These are phyloP conservation scores for Thamnophis sirtalis DNA, from an alignment of 2,113 vertebrate genomes.

Conservation along the genomic window DNA sequence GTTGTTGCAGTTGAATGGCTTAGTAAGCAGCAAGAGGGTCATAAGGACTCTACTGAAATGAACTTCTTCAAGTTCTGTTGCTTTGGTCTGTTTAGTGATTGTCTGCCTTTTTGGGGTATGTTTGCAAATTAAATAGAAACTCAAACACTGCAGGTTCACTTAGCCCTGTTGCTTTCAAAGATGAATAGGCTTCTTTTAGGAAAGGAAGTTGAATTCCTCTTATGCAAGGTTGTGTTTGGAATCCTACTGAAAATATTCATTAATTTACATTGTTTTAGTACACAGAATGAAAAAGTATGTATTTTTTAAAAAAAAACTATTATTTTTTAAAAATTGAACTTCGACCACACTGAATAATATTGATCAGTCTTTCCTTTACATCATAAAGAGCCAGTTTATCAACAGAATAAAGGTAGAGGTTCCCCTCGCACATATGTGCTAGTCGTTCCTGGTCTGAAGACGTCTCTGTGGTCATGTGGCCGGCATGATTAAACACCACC, in stretches of 20 bases:
- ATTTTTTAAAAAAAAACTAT: neutral
- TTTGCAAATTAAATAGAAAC: slow-evolving; percentile 52
- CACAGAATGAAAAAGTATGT: neutral
- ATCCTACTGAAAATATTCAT: neutral
- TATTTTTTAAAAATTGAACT: neutral
- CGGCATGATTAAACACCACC: no score
- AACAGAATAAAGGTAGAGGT: neutral
- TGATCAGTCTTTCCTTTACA: neutral
- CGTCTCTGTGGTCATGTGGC: no score
- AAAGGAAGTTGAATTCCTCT: neutral
- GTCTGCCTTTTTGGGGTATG: slow-evolving; percentile 52
- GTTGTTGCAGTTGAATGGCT: slow-evolving; percentile 59
- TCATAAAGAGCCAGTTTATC: neutral
- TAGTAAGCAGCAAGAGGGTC: slow-evolving; percentile 56
- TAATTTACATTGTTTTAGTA: neutral
- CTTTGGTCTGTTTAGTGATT: slow-evolving; percentile 45
- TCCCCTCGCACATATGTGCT: no score
- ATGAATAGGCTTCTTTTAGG: neutral
- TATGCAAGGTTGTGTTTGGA: neutral
- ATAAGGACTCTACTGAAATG: slow-evolving; percentile 69
- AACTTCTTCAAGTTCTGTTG: slow-evolving; percentile 56
- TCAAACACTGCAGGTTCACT: neutral
- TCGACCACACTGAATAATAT: neutral
- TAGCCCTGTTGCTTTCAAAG: neutral
- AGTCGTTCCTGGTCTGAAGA: no score